A percentile compares a stretch with the other conserved stretches of the same genome.
These are phyloP conservation scores for Amblyopsis hoosieri DNA, from an alignment of 2,797 vertebrate species.

Conservation along the genomic window DNA sequence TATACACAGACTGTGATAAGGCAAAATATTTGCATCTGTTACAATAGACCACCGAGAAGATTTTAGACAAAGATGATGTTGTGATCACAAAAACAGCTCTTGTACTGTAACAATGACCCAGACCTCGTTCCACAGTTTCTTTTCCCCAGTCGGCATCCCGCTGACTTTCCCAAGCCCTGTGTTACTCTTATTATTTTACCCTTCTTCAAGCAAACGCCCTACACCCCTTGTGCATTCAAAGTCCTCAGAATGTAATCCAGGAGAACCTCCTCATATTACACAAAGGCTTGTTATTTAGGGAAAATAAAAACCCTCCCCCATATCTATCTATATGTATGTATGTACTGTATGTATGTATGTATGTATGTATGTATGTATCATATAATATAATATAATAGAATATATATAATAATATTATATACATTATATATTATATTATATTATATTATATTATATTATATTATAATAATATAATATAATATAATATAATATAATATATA, in stretches of 20 bases:
- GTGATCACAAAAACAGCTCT: constrained; percentile 45
- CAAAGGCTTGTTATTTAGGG: constrained; percentile 22
- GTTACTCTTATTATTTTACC: constrained; percentile 58
- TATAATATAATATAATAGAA: no score
- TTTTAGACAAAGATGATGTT: constrained; percentile 44
- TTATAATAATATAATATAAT: no score
- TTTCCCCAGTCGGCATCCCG: constrained; percentile 54
- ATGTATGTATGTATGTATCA: no score
- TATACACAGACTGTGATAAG: constrained; percentile 60
- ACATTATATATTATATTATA: no score
- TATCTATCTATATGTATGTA: neutral
- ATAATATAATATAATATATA: no score
- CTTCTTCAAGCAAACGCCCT: constrained; percentile 57
- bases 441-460: no score
- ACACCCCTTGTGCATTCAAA: constrained; percentile 45
- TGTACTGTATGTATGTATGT: no score
- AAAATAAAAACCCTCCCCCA: constrained; percentile 13
- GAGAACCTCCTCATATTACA: constrained; percentile 12
- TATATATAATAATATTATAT: no score
- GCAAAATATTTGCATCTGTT: constrained; percentile 68
- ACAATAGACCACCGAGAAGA: constrained; percentile 46
- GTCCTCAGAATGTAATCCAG: constrained; percentile 26
- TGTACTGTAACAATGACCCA: constrained; percentile 65
- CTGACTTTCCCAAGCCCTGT: constrained; percentile 67
- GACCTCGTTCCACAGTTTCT: constrained; percentile 61